Base-by-base conservation (phyloP, 2,113 vertebrate genomes). In the Zonotrichia leucophrys region DNA sequence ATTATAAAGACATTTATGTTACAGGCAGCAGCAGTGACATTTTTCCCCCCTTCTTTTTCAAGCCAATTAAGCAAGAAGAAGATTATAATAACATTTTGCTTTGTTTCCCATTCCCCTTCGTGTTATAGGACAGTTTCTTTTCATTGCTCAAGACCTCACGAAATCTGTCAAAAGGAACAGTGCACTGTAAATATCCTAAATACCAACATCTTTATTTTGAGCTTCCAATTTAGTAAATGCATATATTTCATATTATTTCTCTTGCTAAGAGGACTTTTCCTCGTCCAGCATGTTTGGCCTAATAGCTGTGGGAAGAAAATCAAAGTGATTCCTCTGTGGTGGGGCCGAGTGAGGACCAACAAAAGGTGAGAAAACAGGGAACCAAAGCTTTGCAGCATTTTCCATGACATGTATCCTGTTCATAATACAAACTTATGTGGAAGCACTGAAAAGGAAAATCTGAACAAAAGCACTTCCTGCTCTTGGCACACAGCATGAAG, bases 31-130 rank as follows among this genome's bases (percentile, higher is more conserved):
- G 52, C 67, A 87, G 69, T 47, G 80, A 88, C 44, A 74, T 66
- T 91, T 83, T 8, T 0, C 10, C n/a, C 64, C 21, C 68, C 10
- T 85, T 68, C 35, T 52, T 91, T 96, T 95, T 77, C 80, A 90
- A 89, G 82, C 35, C 77, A 94, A 76, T 94, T 94, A 91, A 78
- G 58, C 2, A 8, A 94, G 86, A 87, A 82, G 41, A 95, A 76
- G 25, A 76, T 77, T 60, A 63, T 79, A 87, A 66, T 37, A 90
- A 88, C 49, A 55, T 92, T 70, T 93, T 69, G 27, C 41, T 93
- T 78, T 89, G 28, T 67, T 96, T 89, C 18, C 58, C 21, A 20
- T 58, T 74, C 60, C 58, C 16, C 42, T 79, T 68, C 25, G 16
- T 60, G 17, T 39, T 91, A 56, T 3, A 85, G 37, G 23, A 58